Conservation (phyloP, 2,113 vertebrate genomes). For the Azemiops feae region DNA sequence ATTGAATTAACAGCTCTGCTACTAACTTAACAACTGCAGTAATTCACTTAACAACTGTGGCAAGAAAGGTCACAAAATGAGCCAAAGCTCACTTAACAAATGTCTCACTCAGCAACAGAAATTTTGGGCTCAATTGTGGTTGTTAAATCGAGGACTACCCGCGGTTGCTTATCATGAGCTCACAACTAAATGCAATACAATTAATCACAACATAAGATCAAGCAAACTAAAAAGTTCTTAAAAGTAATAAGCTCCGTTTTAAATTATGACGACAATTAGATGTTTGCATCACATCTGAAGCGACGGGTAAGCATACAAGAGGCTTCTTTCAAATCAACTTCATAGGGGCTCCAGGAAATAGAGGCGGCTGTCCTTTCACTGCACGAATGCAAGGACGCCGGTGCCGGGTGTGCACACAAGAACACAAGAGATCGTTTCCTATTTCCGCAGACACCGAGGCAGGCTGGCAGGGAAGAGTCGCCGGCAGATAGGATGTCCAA, state of each 20-base stretch:
- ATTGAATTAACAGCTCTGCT: too few relatives aligned
- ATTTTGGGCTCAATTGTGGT: too few relatives aligned
- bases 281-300: neutral
- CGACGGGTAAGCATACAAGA: neutral
- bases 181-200: neutral
- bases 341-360: neutral
- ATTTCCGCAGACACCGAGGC: neutral
- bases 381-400: neutral
- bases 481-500: neutral
- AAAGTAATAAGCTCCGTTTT: neutral
- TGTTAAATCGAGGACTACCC: too few relatives aligned
- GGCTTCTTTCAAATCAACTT: neutral
- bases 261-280: neutral
- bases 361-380: neutral
- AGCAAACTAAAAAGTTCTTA: neutral
- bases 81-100: too few relatives aligned
- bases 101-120: too few relatives aligned
- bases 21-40: too few relatives aligned
- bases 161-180: neutral
- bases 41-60: too few relatives aligned
- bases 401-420: neutral
- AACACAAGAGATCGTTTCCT: neutral
- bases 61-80: too few relatives aligned
- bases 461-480: neutral
- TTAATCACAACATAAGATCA: neutral